phyloP scores from a whole-genome alignment of 64 coral and sea anemone genomes.

The Catalaphyllia jardinei region DNA sequence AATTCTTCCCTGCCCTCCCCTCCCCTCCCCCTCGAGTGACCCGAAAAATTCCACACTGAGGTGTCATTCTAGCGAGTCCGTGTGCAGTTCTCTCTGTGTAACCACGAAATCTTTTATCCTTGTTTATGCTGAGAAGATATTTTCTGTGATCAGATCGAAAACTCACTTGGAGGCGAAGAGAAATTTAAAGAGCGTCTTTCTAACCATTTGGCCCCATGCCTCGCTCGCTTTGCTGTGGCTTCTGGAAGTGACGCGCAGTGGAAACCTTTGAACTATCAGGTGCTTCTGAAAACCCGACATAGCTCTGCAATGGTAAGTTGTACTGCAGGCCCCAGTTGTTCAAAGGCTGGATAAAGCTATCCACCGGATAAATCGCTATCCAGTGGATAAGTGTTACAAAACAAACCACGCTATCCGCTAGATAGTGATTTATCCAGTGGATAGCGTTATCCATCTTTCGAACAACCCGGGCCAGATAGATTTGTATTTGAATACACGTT shows the following conservation, averaged over 20 bases:
- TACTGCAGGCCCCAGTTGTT: too few relatives aligned
- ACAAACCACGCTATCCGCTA: too few relatives aligned
- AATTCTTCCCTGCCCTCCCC: too few relatives aligned
- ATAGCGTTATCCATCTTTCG: too few relatives aligned
- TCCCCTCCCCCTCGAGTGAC: too few relatives aligned
- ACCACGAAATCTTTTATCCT: background rate
- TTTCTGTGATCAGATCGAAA: slow-evolving; percentile 75
- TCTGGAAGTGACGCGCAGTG: slow-evolving; percentile 87
- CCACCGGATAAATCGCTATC: too few relatives aligned
- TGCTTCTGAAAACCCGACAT: slow-evolving; percentile 92
- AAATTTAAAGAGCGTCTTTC: slow-evolving; percentile 73
- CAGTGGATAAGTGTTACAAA: too few relatives aligned
- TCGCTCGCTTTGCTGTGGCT: slow-evolving; percentile 95
- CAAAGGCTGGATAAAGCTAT: too few relatives aligned
- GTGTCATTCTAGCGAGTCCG: too few relatives aligned
- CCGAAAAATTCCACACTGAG: too few relatives aligned
- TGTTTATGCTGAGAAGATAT: background rate
- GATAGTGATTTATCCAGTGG: too few relatives aligned
- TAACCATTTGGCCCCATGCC: slow-evolving; percentile 80
- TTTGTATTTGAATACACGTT: background rate
- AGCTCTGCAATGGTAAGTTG: slow-evolving; percentile 69
- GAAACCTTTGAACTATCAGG: slow-evolving; percentile 94
- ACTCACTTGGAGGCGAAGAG: slow-evolving; percentile 51
- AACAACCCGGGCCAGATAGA: too few relatives aligned
- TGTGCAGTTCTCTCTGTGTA: background rate